Base-by-base conservation (phyloP, 2,797 vertebrate genomes). In the Rhinatrema bivittatum region DNA sequence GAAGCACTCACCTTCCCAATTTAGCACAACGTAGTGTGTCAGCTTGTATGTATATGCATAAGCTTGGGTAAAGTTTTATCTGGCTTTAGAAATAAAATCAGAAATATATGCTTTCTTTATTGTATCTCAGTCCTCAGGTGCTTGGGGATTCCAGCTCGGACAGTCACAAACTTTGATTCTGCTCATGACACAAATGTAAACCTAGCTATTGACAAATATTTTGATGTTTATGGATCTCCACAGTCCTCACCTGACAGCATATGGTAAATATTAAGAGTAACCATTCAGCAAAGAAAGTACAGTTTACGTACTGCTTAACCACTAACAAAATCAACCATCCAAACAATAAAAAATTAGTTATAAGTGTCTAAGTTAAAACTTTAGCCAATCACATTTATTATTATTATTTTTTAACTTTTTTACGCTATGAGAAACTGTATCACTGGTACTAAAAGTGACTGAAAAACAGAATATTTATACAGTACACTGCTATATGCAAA, bases 121-220 rank as follows among this genome's bases (percentile, higher is more conserved):
- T 24, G 16, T 9, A 3, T 49, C 55, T 13, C 53, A 90, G 87
- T 88, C 54, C 77, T 79, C 67, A 82, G 86, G 15, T 85, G 80
- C 19, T 69, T 93, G 26, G 88, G 85, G 48, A 88, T 91, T 50
- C 89, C 86, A 37, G 88, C 84, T 37, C 60, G 89, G 50, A 84
- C 90, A 17, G 36, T 91, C 32, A 91, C 86, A 2, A 91, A 86
- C 64, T 91, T 73, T 52, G 26, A 59, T 36, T 91, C 88, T 20
- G 83, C 87, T 25, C 81, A 87, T 8, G 84, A 87, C 61, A 62
- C 32, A 59, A 88, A 87, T 48, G 68, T 75, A 39, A 78, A 85
- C 34, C 73, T 90, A 47, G 50, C 73, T 25, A 74, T 89, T 31
- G 85, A 87, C 32, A 80, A 67, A 13, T 71, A 62, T 41, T 42